Evolutionary conservation across 2,113 vertebrate species (phyloP).

Genomic region (rat (Rattus norvegicus)): GRCr8 NC_086033.1:34147501-34148000

Average conservation of each 20-base stretch:
- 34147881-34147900: neutral
- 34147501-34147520: neutral
- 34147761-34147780: neutral
- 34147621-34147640: neutral
- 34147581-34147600: neutral
- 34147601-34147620: neutral
- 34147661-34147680: too few relatives aligned
- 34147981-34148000: slow-evolving; percentile 60
- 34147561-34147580: neutral
- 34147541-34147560: neutral
- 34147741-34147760: neutral
- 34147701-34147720: neutral
- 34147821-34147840: neutral
- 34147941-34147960: slow-evolving; percentile 65
- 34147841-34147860: too few relatives aligned
- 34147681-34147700: neutral
- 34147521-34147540: neutral
- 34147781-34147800: too few relatives aligned
- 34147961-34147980: slow-evolving; percentile 67
- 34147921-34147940: neutral
- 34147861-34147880: neutral
- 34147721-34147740: neutral
- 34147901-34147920: neutral
- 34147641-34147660: neutral
- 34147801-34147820: neutral